Base-by-base conservation (phyloP, 2,888 invertebrate species). In the Lobophora halterata region DNA sequence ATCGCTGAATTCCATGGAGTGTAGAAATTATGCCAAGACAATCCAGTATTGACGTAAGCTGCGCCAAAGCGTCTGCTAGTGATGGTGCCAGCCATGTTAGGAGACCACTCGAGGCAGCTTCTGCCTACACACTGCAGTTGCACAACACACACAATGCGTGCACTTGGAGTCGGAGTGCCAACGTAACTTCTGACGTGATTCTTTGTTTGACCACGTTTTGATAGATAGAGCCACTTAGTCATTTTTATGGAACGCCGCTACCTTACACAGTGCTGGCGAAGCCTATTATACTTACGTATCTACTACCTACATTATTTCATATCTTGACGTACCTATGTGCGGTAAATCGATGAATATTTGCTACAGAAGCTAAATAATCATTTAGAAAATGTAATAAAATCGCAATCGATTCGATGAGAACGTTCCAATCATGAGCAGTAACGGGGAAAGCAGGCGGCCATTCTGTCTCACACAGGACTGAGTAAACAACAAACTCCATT, bases 321-420 rank as follows among this genome's bases (percentile, higher is more conserved):
- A n/a, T n/a, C n/a, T 24, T 27, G 28, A 34, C 27, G 20, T 27
- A 36, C 14, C 21, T 42, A 38, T 16, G 24, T 36, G 19, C 7
- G 16, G 35, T 50, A 44, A 26, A 51, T 51, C 47, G n/a, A n/a
- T n/a, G n/a, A n/a, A n/a, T n/a, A n/a, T n/a, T n/a, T n/a, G n/a
- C n/a, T n/a, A n/a, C 40, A 29, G 45, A 10, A 32, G 40, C 41
- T 18, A 21, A 34, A 65, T 61, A 12, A 13, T 13, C 17, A 20
- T 17, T 19, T 30, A 36, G 25, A 14, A 26, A 29, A 17, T 36
- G 23, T 33, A 30, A 42, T 25, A 30, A 12, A 62, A 64, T 60
- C 32, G 23, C 62, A 63, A 79, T 79, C 79, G 76, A 79, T 79
- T 78, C 68, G 76, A 79, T 79, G 79, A 71, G 79, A 79, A 75